Evolutionary conservation across 2,888 invertebrate genomes (phyloP), one percentile per base, ranked within the genome.

Genomic region (Macrophya annulata): DNA sequence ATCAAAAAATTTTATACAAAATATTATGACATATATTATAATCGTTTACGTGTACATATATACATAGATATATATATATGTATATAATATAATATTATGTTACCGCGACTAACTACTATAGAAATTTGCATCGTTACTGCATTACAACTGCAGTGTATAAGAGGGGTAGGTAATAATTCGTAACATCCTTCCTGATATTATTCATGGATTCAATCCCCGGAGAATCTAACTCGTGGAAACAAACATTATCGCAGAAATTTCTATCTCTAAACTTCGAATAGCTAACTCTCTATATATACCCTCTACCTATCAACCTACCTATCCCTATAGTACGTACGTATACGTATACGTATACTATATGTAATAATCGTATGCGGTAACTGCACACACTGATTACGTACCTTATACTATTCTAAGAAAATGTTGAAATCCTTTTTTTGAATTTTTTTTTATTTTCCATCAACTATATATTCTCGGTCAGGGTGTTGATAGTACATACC

Each of bases 171-270:
- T 55, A 77, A 77, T 77, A 77, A 77, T 77, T 59, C 45, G 77
- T 77, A 77, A 40, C 79, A 59, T 81, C 59, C 79, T 9, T 40
- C 40, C 48, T 81, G 79, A 81, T 81, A 81, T 81, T 81, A 81
- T 81, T 81, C 79, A 81, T 81, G 55, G 79, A 81, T 81, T 81
- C 37, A 81, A 81, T 81, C 79, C 79, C 79, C 9, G 59, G 79
- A 81, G 79, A 81, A 81, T 81, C 59, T 81, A 81, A 81, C 79
- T 77, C 51, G 59, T 40, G 79, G 51, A 81, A 81, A 81, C 79
- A 81, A 81, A 81, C 79, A 81, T 81, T 81, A 81, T 81, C 59
- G 45, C 25, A 17, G 59, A 59, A 51, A 62, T 81, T 81, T 81
- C 79, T 81, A 59, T 81, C 79, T 81, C 79, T 21, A 62, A 81